These are phyloP conservation scores for Phycodurus eques DNA, from an alignment of 2,113 vertebrate genomes.

Conservation along the genomic window DNA sequence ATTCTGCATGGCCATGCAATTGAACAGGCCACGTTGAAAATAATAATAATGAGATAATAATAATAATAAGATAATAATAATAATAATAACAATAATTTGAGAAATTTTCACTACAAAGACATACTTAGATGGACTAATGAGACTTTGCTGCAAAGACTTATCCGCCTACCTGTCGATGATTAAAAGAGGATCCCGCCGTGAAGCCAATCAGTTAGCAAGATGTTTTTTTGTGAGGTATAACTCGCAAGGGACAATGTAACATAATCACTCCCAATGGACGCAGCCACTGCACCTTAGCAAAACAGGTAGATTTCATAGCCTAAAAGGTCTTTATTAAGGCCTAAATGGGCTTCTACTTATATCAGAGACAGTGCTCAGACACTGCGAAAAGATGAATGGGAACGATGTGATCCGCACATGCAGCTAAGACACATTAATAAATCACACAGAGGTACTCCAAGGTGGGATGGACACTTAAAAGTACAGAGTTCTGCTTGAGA, in stretches of 20 bases:
- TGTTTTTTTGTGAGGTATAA: constrained; percentile 63
- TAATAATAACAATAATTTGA: constrained; percentile 77
- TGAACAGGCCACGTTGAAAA: too few relatives aligned
- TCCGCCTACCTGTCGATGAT: constrained; percentile 77
- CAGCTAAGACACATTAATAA: constrained; percentile 45
- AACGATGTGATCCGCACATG: constrained; percentile 9
- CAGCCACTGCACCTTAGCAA: constrained; percentile 39
- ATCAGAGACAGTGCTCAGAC: constrained; percentile 25
- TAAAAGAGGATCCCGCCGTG: constrained; percentile 76
- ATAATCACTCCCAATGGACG: constrained; percentile 53
- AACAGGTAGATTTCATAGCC: constrained; percentile 44
- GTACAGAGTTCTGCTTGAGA: constrained; percentile 47
- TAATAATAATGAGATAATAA: too few relatives aligned
- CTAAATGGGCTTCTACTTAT: constrained; percentile 48
- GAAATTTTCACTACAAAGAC: constrained; percentile 83
- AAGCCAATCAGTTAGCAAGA: constrained; percentile 63
- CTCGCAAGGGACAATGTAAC: constrained; percentile 53
- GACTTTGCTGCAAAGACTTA: constrained; percentile 72
- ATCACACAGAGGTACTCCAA: constrained; percentile 46
- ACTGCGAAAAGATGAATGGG: constrained; percentile 16
- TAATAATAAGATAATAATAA: too few relatives aligned
- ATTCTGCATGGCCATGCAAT: too few relatives aligned
- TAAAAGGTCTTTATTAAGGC: constrained; percentile 44
- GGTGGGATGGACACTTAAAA: constrained; percentile 47
- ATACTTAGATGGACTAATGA: constrained; percentile 83